Base-by-base conservation (phyloP, 1,140 invertebrate species). In the Heliothis subflexa region DNA sequence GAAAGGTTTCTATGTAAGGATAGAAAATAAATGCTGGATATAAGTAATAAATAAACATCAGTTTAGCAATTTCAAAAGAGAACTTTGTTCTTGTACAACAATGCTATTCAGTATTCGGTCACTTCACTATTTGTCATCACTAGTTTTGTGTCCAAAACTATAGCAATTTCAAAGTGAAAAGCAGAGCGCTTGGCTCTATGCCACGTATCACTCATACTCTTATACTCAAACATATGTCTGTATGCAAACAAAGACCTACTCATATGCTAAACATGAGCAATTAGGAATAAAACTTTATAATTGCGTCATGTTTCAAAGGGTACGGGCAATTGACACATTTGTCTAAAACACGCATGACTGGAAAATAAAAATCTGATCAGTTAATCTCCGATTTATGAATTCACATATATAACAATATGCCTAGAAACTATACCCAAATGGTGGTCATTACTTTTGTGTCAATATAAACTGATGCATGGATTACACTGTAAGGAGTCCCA, bases 121-220 rank as follows among this genome's bases (percentile, higher is more conserved):
- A 50, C 5, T 50, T 66, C 45, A 50, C 5, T 50, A 70, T 70
- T 52, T 70, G 18, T 52, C 66, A 70, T 70, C 66, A 70, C 21
- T 50, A 70, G 45, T 70, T 28, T 45, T 52, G 21, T 70, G 66
- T 52, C 66, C 66, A 52, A 70, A 52, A 70, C 66, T 52, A 14
- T 70, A 70, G 64, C 66, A 70, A 70, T 70, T 28, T 70, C 45
- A 52, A 50, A 50, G 47, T 28, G 47, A 28, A 70, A 52, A 70
- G 18, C 21, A 50, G 47, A 68, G 40, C 64, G 47, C 47, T 28
- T 70, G 66, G 47, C 66, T 3, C 5, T 28, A 13, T 28, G 45
- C 45, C 64, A 68, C 2, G 3, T 33, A 33, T 2, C 16, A 61
- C 5, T 66, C 21, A 25, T 25, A 25, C 21, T n/a, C n/a, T 11